Percentiles rank a stretch among this genome's conserved stretches.
Evolutionary conservation across 2,888 invertebrate species (phyloP).

Genomic region (Mellilla xanthometata): DNA sequence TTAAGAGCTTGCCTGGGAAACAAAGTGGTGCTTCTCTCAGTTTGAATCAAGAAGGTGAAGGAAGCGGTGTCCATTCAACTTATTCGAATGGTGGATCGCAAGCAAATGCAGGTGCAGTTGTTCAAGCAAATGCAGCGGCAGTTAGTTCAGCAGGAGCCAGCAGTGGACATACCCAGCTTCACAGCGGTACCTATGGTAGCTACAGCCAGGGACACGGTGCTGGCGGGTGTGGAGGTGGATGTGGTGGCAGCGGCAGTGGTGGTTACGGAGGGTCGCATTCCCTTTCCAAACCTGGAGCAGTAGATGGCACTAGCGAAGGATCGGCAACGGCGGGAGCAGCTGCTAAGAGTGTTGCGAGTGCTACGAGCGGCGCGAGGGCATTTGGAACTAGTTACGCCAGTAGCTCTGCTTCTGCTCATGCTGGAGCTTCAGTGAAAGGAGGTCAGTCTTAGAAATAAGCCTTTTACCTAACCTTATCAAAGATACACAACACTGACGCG

Average conservation of each 20-base stretch:
- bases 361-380: conserved; percentile 36
- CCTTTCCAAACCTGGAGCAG: conserved; percentile 27
- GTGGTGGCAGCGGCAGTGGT: conserved; percentile 33
- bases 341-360: conserved; percentile 53
- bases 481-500: too few relatives aligned
- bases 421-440: conserved; percentile 64
- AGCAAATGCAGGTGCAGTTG: conserved; percentile 17
- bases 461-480: too few relatives aligned
- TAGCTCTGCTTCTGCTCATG: conserved; percentile 63
- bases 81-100: conserved; percentile 25
- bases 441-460: conserved; percentile 37
- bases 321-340: conserved; percentile 31
- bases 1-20: conserved; percentile 14
- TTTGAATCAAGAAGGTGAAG: conserved; percentile 22
- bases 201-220: conserved; percentile 15
- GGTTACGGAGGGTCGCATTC: conserved; percentile 23
- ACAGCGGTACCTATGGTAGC: conserved; percentile 22
- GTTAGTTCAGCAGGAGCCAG: conserved; percentile 40
- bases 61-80: conserved; percentile 22
- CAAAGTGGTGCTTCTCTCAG: conserved; percentile 25
- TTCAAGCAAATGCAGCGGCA: conserved; percentile 46
- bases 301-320: conserved; percentile 25
- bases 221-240: conserved; percentile 48
- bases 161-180: conserved; percentile 12
- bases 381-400: conserved; percentile 50